Conservation (phyloP, 1,140 invertebrate genomes). For the Drosophila eugracilis region DNA sequence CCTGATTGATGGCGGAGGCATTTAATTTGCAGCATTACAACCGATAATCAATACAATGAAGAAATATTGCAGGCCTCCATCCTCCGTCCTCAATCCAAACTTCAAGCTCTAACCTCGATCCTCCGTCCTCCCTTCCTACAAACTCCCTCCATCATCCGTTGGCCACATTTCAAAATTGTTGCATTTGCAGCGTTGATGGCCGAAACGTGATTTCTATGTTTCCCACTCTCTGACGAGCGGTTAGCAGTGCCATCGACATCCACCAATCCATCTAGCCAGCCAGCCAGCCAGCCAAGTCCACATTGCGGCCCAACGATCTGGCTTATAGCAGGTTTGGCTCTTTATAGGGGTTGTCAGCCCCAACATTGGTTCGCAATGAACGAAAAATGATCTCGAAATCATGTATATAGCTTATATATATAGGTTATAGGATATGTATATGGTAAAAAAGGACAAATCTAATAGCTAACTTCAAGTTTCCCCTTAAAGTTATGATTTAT, state of each 20-base stretch:
- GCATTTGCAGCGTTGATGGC: constrained; percentile 80
- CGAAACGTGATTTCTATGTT: constrained; percentile 83
- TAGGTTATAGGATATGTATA: too few species aligned
- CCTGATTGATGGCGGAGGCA: constrained; percentile 76
- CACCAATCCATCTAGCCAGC: neutral
- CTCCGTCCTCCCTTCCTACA: neutral
- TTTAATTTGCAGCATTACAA: constrained; percentile 84
- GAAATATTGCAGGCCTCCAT: constrained; percentile 65
- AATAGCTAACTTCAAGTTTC: too few species aligned
- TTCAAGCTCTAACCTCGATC: neutral
- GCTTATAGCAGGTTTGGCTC: constrained; percentile 70
- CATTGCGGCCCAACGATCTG: constrained; percentile 52
- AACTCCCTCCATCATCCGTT: constrained; percentile 5
- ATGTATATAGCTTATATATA: neutral
- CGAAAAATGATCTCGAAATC: neutral
- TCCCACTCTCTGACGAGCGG: constrained; percentile 56
- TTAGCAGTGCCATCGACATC: constrained; percentile 38
- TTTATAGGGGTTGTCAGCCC: constrained; percentile 37
- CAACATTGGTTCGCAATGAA: constrained; percentile 33
- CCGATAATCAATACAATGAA: constrained; percentile 83
- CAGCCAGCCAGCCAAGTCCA: neutral
- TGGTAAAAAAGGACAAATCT: too few species aligned
- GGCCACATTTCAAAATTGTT: constrained; percentile 72
- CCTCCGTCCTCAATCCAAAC: neutral
- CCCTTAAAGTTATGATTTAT: too few species aligned